Evolutionary conservation across 2,797 vertebrate species (phyloP).

Genomic region (Eulemur coronatus): DNA sequence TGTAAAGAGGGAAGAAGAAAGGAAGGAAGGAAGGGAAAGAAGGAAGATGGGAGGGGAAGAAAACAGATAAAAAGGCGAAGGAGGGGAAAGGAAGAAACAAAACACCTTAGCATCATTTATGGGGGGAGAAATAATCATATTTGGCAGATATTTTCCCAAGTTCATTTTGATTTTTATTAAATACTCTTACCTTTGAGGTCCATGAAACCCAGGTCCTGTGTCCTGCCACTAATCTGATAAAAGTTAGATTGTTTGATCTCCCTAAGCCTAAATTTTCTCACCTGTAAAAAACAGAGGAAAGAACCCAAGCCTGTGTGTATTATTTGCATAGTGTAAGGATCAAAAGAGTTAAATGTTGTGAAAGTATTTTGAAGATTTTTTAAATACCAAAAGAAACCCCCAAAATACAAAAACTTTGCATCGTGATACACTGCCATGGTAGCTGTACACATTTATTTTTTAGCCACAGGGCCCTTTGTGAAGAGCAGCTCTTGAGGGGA

Average conservation of each 20-base stretch:
- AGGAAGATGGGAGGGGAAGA: neutral
- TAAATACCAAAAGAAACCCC: neutral
- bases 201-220: neutral
- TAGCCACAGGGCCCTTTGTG: neutral
- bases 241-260: neutral
- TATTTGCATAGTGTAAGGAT: neutral
- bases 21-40: too few relatives aligned
- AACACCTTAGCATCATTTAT: neutral
- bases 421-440: neutral
- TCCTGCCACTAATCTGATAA: neutral
- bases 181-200: neutral
- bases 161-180: neutral
- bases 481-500: neutral
- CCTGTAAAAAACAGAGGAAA: neutral
- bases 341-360: neutral
- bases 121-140: neutral
- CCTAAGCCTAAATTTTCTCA: neutral
- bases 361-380: neutral
- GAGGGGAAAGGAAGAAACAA: neutral
- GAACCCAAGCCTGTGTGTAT: neutral
- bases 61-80: neutral
- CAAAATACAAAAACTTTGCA: neutral
- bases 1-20: neutral
- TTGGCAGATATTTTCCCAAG: neutral
- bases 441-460: neutral